Percentiles rank a stretch among this genome's conserved stretches.
These are phyloP conservation scores for Cataglyphis livida DNA, from an alignment of 2,888 invertebrate genomes.

Conservation along the genomic window DNA sequence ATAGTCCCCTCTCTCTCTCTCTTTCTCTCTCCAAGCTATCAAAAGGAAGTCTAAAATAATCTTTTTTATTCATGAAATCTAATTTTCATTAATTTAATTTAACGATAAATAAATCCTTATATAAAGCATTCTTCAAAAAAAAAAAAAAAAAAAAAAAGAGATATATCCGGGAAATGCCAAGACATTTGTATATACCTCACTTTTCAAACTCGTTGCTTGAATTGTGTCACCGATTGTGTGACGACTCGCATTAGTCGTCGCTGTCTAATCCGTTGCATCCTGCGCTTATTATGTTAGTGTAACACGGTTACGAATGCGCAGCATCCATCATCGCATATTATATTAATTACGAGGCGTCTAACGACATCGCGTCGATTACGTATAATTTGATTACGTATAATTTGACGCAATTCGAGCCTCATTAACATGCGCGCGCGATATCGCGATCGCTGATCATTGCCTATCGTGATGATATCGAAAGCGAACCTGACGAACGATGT, in stretches of 20 bases:
- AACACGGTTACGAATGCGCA: slow-evolving; percentile 22
- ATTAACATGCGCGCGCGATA: slow-evolving; percentile 23
- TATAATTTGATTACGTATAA: slow-evolving; percentile 40
- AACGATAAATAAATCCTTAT: background rate
- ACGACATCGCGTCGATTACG: slow-evolving; percentile 37
- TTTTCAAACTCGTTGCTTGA: background rate
- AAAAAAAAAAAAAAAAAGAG: no score
- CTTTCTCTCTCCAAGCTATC: background rate
- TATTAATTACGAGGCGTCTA: slow-evolving; percentile 48
- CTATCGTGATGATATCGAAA: slow-evolving; percentile 20
- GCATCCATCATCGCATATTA: slow-evolving; percentile 35
- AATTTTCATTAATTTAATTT: background rate
- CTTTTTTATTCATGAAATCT: background rate
- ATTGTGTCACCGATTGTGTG: slow-evolving; percentile 8
- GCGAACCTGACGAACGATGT: slow-evolving; percentile 8
- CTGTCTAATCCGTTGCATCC: slow-evolving; percentile 25
- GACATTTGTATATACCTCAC: background rate
- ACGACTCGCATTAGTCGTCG: slow-evolving; percentile 32
- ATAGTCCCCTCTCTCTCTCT: no score
- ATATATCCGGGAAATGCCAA: background rate
- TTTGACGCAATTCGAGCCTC: slow-evolving; percentile 29
- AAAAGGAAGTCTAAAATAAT: background rate
- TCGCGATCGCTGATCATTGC: background rate
- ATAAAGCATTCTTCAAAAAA: background rate
- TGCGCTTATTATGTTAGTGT: slow-evolving; percentile 18